Evolutionary conservation across 2,888 invertebrate genomes (phyloP).

Genomic region (Boloria euphrosyne): DNA sequence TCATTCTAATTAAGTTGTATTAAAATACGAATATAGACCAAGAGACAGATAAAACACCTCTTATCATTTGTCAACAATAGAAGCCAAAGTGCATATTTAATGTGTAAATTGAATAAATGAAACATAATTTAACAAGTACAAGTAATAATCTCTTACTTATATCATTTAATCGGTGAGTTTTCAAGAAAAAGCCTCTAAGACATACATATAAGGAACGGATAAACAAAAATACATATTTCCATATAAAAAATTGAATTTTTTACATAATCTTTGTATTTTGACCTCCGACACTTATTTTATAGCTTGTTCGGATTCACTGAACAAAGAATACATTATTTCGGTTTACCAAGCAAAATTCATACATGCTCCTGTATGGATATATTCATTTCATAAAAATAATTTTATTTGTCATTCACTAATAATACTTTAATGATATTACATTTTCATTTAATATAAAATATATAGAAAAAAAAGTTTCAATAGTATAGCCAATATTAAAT

Average conservation of each 20-base stretch:
- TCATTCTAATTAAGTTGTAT: conserved; percentile 4
- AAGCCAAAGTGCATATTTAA: neutral
- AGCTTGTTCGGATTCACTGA: conserved; percentile 4
- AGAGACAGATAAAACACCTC: neutral
- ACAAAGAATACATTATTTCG: neutral
- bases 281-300: conserved; percentile 8
- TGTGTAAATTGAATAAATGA: neutral
- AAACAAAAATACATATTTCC: conserved; percentile 12
- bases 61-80: neutral
- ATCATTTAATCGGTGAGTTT: conserved; percentile 57
- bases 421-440: neutral
- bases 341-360: no score
- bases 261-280: neutral
- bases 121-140: neutral
- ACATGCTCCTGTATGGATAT: no score
- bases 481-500: neutral
- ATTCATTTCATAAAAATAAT: neutral
- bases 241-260: neutral
- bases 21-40: neutral
- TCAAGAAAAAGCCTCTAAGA: conserved; percentile 53
- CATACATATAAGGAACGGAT: conserved; percentile 36
- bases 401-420: neutral
- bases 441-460: no score
- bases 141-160: conserved; percentile 43
- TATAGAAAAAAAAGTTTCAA: no score